Base-by-base conservation (phyloP, 2,113 vertebrate species). In the Castor canadensis region DNA sequence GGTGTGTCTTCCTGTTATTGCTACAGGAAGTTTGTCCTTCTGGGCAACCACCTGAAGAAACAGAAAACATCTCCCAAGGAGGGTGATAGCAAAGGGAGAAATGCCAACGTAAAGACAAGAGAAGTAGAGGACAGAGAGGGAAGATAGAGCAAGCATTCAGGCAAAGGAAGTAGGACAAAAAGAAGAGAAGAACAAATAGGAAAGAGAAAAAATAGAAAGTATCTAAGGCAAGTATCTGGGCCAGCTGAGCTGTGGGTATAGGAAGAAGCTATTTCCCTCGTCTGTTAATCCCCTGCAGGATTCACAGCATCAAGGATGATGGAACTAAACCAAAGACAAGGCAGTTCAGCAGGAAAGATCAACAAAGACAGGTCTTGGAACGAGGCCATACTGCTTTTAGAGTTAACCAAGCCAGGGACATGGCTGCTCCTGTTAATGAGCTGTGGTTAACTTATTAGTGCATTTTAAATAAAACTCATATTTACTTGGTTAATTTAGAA, bases 11-110 rank as follows among this genome's bases (percentile, higher is more conserved):
- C 76, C 84, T 94, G 71, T 62, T 87, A 52, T 38, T 56, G 72
- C 90, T 92, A 40, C 67, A 62, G 66, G 16, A 93, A 72, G 47
- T 90, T 26, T 52, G 49, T 30, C 77, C 40, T 94, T 96, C 49
- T 1, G 9, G 49, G 47, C 24, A 32, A 40, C 43, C 5, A 20
- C 45, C 16, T 6, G 38, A 94, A 90, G 67, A 89, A 28, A 66
- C 35, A 45, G 32, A 77, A 6, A 72, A 8, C 5, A 2, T 79
- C 47, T 89, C 45, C 32, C 40, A 58, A 20, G 13, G 47, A 83
- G n/a, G n/a, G 7, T 80, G 67, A 62, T 6, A n/a, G 54, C 43
- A 66, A 71, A 94, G 86, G 67, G 32, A 43, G 54, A 58, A 67
- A 86, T 67, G 32, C 17, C 19, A 67, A 40, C 76, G 7, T 5